Evolutionary conservation across 2,888 invertebrate genomes (phyloP).

Genomic region (Temnothorax ravouxi): DNA sequence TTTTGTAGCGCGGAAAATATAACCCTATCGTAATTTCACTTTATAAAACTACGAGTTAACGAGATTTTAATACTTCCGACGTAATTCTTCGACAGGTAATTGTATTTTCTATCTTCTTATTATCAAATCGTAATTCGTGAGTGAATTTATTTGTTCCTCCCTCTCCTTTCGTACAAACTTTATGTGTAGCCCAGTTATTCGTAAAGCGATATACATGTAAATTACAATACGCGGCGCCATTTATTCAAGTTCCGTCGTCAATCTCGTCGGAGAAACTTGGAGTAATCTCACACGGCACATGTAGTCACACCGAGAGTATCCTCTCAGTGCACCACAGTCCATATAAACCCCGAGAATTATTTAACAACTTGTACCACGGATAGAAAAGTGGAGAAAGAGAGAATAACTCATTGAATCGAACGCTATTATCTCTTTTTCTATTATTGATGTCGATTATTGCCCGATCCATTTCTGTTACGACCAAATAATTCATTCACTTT

Average conservation of each 20-base stretch:
- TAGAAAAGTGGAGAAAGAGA: neutral
- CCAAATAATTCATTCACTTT: neutral
- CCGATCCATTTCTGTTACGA: neutral
- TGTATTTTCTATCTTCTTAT: neutral
- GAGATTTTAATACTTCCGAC: neutral
- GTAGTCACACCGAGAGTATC: constrained; percentile 23
- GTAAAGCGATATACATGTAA: constrained; percentile 27
- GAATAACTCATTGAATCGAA: neutral
- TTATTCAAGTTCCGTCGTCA: constrained; percentile 42
- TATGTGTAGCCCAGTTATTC: neutral
- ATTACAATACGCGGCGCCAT: constrained; percentile 32
- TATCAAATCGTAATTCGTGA: neutral
- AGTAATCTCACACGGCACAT: constrained; percentile 32
- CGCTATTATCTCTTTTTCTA: neutral
- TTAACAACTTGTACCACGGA: constrained; percentile 25
- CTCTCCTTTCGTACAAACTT: constrained; percentile 10
- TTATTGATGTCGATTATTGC: neutral
- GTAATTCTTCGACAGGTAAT: neutral
- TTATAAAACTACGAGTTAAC: neutral
- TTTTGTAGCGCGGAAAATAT: neutral
- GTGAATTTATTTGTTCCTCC: neutral
- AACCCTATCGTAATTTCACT: neutral
- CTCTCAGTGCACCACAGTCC: neutral
- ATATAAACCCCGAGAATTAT: constrained; percentile 1
- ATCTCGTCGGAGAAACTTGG: constrained; percentile 40